Evolutionary conservation across 2,888 invertebrate genomes (phyloP).

Genomic region (Rhorus exstirpatorius): DNA sequence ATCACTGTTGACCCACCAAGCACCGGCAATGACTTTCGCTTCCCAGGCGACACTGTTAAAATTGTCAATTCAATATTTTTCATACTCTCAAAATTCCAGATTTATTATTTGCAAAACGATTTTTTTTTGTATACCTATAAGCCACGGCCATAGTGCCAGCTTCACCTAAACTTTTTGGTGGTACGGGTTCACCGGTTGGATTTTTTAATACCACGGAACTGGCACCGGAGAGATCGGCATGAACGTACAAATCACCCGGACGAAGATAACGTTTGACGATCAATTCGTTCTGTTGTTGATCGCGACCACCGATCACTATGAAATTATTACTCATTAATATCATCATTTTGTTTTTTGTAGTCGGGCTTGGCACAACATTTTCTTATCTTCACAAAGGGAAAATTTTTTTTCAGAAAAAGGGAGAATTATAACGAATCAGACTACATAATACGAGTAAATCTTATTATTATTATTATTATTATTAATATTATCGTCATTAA

Average conservation of each 20-base stretch:
- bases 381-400: no score
- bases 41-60: constrained; percentile 97
- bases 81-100: background rate
- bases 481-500: no score
- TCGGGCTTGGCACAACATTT: background rate
- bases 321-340: background rate
- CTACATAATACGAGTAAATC: no score
- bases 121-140: constrained; percentile 88
- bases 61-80: background rate
- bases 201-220: constrained; percentile 97
- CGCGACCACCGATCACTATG: constrained; percentile 96
- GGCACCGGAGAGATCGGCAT: constrained; percentile 97
- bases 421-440: no score
- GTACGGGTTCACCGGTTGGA: constrained; percentile 90
- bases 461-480: no score
- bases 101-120: constrained; percentile 7
- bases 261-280: constrained; percentile 97
- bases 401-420: no score
- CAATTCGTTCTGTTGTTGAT: constrained; percentile 99
- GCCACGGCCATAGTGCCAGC: constrained; percentile 98
- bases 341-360: background rate
- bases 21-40: constrained; percentile 97
- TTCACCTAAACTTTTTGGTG: constrained; percentile 98
- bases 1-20: constrained; percentile 98
- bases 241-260: constrained; percentile 96